Evolutionary conservation across 1,140 invertebrate species (phyloP).

Genomic region (Hyles euphorbiae): DNA sequence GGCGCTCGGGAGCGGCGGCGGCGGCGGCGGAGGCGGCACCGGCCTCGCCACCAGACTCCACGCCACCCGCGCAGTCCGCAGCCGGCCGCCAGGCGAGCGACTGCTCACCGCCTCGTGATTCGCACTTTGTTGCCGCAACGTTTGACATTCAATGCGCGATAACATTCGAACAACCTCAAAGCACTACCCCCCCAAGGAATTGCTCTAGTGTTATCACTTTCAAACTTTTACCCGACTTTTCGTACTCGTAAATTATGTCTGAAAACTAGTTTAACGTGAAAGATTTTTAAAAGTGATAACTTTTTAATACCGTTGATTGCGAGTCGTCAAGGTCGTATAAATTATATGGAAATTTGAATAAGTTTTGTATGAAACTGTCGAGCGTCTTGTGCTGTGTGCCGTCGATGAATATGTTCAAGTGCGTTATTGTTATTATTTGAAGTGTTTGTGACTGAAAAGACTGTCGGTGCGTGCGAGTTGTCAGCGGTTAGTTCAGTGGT

Average conservation of each 20-base stretch:
- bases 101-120: slow-evolving; percentile 28
- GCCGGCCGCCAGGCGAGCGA: slow-evolving; percentile 58
- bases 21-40: slow-evolving; percentile 42
- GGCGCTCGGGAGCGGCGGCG: slow-evolving; percentile 61
- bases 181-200: slow-evolving; percentile 48
- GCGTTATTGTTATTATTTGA: slow-evolving; percentile 26
- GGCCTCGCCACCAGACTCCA: slow-evolving; percentile 35
- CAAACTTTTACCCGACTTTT: slow-evolving; percentile 26
- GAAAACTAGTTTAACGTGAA: background rate
- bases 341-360: background rate
- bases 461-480: slow-evolving; percentile 52
- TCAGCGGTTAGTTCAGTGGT: slow-evolving; percentile 43
- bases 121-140: slow-evolving; percentile 32
- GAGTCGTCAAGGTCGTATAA: too few relatives aligned
- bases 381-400: slow-evolving; percentile 4
- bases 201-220: slow-evolving; percentile 46
- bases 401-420: slow-evolving; percentile 35
- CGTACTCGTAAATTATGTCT: too few relatives aligned
- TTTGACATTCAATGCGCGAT: slow-evolving; percentile 63
- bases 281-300: slow-evolving; percentile 18
- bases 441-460: slow-evolving; percentile 57
- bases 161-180: slow-evolving; percentile 56
- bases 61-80: slow-evolving; percentile 61
- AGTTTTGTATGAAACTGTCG: background rate
- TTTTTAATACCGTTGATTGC: slow-evolving; percentile 9